Evolutionary conservation across 2,888 invertebrate genomes (phyloP).

Genomic region (Drosophila mercatorum): DNA sequence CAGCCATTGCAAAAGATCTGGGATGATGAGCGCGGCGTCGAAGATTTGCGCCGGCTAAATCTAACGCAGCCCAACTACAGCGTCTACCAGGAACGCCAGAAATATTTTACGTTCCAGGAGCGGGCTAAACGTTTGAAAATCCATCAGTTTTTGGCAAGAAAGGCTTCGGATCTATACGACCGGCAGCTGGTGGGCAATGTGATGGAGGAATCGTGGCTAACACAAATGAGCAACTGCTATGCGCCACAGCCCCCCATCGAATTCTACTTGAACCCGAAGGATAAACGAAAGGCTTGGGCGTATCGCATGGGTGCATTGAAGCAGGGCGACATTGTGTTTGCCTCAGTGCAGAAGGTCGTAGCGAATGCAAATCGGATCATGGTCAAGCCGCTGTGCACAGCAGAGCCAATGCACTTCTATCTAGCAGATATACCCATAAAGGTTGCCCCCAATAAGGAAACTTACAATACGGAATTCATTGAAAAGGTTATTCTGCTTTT

Average conservation of each 20-base stretch:
- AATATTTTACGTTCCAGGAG: constrained; percentile 92
- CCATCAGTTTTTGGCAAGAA: constrained; percentile 94
- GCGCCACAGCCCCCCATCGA: constrained; percentile 92
- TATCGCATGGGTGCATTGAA: constrained; percentile 91
- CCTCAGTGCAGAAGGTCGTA: constrained; percentile 90
- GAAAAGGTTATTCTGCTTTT: no score
- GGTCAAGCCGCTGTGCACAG: constrained; percentile 92
- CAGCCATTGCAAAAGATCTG: constrained; percentile 94
- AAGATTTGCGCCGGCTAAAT: constrained; percentile 88
- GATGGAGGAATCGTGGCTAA: constrained; percentile 75
- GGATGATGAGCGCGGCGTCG: constrained; percentile 93
- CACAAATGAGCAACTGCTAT: constrained; percentile 56
- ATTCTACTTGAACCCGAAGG: constrained; percentile 86
- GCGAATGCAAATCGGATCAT: constrained; percentile 81
- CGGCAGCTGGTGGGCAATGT: constrained; percentile 84
- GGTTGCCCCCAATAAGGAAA: constrained; percentile 85
- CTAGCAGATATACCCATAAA: constrained; percentile 94
- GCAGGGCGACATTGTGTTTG: constrained; percentile 92
- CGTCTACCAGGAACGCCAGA: constrained; percentile 91
- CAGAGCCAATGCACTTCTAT: constrained; percentile 91
- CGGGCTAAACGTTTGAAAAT: constrained; percentile 92
- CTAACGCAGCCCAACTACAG: constrained; percentile 88
- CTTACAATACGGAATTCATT: not conserved
- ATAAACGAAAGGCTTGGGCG: constrained; percentile 90
- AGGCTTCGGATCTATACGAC: constrained; percentile 91